Evolutionary conservation across 2,888 invertebrate species (phyloP), one percentile per base, ranked within the genome.

Genomic region (Limnephilus rhombicus): DNA sequence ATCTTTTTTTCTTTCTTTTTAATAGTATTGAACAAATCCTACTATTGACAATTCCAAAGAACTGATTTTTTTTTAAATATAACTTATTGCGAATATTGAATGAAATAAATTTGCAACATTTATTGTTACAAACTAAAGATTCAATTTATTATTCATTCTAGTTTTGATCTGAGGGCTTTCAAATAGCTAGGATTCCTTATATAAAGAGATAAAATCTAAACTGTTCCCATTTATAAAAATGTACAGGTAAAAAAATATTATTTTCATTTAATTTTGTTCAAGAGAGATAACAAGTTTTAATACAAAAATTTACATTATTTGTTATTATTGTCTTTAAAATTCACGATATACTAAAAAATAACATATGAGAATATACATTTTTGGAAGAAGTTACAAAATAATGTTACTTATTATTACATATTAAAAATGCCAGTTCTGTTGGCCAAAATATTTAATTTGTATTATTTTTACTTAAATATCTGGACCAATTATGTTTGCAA

Each of bases 31-130:
- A 91, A 91, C 90, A 86, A 90, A 91, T 91, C 18, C 81, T 91
- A 91, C 85, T 91, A 91, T 81, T 91, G 83, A 89, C 80, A 80
- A 91, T 91, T 92, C 92, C 92, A 92, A 92, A 92, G 92, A 92
- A 92, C 92, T 92, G 92, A 92, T 89, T 92, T 89, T 92, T 89
- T 83, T 45, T 83, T 89, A 68, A 68, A 68, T 68, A 91, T 91
- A 89, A 86, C 80, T 86, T 91, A 53, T 53, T 45, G 18, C 49
- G 80, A 89, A 81, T 86, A 45, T 49, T 45, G 15, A 49, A 86
- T 68, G 24, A 68, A 68, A 68, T 5, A 68, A 68, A 68, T 24
- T 24, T 68, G 24, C 68, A 68, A n/a, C 24, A 24, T 68, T 68
- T 9, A 24, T 68, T 68, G 24, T 68, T 68, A 68, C 68, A 68